Base-by-base conservation (phyloP, 2,888 invertebrate genomes). In the Pegoplata infirma region DNA sequence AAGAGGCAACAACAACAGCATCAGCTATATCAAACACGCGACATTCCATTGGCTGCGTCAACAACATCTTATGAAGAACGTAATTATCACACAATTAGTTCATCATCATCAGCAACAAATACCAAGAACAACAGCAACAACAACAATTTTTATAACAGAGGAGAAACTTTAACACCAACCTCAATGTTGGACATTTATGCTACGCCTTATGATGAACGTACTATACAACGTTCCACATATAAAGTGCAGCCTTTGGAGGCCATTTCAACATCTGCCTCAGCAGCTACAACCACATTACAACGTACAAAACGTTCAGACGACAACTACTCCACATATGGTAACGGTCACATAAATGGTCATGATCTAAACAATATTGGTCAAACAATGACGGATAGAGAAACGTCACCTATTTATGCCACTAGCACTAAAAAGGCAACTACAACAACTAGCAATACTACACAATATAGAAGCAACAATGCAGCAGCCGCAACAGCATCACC, bases 61-160 rank as follows among this genome's bases (percentile, higher is more conserved):
- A 80, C 84, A 78, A n/a, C n/a, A n/a, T n/a, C n/a, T n/a, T 78
- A 84, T 84, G 83, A 85, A 82, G 89, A 88, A 84, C 88, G 88
- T 84, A 89, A 88, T 85, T 89, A 89, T 86, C 88, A 89, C 83
- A 89, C 89, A 84, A 87, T 89, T 85, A 86, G 82, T 80, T 82
- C 84, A 78, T 82, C 84, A 67, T 77, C 74, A 64, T 46, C 68
- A 79, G 71, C 73, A 76, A 76, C 59, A 58, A 71, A 80, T 80
- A 80, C 82, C 82, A 82, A 58, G 17, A 67, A 61, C 55, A 74
- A 56, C 63, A 77, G 53, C 61, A 68, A 59, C 61, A 59, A 71
- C 82, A 75, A 78, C 82, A 83, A 67, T 81, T 69, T 69, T 77
- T 58, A 55, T 66, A 81, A 73, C 79, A 81, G 82, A 85, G 81